These are phyloP conservation scores for Drosophila tanythrix DNA, from an alignment of 2,888 invertebrate species.

Conservation along the genomic window DNA sequence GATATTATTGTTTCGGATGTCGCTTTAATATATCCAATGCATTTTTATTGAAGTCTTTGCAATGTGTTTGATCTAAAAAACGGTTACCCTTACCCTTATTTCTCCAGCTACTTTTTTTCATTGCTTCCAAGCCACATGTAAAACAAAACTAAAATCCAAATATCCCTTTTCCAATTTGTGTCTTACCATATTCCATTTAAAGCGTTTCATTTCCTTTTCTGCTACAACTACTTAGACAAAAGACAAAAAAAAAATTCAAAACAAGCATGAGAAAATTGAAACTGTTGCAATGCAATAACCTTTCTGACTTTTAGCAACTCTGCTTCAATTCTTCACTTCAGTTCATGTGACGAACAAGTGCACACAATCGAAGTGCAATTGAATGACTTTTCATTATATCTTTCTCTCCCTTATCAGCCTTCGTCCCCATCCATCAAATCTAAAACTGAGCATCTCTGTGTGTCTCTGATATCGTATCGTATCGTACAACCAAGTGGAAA, in stretches of 20 bases:
- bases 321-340: constrained; percentile 3
- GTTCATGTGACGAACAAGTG: constrained; percentile 37
- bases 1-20: constrained; percentile 42
- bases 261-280: constrained; percentile 1
- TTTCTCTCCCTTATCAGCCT: constrained; percentile 1
- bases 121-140: constrained; percentile 13
- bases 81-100: neutral
- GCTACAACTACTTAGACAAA: constrained; percentile 3
- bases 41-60: neutral
- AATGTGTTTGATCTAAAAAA: neutral
- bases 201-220: constrained; percentile 15
- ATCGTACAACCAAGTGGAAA: constrained; percentile 37
- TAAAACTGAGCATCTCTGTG: constrained; percentile 7
- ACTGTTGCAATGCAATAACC: constrained; percentile 30
- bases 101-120: constrained; percentile 12
- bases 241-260: neutral
- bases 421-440: constrained; percentile 7
- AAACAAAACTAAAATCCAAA: constrained; percentile 3
- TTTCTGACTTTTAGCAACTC: constrained; percentile 16
- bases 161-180: constrained; percentile 30
- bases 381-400: constrained; percentile 76
- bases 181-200: constrained; percentile 29
- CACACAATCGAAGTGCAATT: constrained; percentile 55
- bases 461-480: constrained; percentile 26
- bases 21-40: constrained; percentile 33